phyloP scores from a whole-genome alignment of 2,797 vertebrate species.

The Triplophysa yarkandensis region DNA sequence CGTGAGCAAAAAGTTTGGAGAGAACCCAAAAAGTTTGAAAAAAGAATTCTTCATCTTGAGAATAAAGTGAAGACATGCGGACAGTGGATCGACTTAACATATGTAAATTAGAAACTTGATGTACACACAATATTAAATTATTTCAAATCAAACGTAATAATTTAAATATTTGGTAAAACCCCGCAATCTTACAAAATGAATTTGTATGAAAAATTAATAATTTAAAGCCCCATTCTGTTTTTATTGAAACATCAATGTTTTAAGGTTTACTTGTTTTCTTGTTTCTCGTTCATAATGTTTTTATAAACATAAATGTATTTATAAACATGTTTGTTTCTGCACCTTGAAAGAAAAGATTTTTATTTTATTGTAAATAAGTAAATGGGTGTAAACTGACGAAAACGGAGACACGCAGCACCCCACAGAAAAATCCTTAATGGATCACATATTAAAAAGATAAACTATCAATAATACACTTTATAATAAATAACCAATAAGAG shows the following conservation, averaged over 20 bases:
- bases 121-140: too few relatives aligned
- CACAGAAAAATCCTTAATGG: background rate
- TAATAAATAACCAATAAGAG: background rate
- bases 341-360: background rate
- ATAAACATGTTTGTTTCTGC: background rate
- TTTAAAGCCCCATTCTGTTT: accelerated
- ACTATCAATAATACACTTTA: background rate
- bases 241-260: background rate
- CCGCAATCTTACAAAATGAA: too few relatives aligned
- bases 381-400: background rate
- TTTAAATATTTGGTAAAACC: too few relatives aligned
- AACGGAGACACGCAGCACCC: background rate
- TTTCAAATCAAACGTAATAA: background rate
- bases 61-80: background rate
- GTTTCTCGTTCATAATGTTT: too few relatives aligned
- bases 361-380: background rate
- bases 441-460: background rate
- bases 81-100: background rate
- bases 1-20: background rate
- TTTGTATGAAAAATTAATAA: too few relatives aligned
- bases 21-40: background rate
- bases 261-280: background rate
- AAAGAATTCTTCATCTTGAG: background rate
- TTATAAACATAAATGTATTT: background rate
- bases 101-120: background rate